Evolutionary conservation across 1,140 invertebrate species (phyloP), one percentile per base, ranked within the genome.

Genomic region (Apis dorsata): DNA sequence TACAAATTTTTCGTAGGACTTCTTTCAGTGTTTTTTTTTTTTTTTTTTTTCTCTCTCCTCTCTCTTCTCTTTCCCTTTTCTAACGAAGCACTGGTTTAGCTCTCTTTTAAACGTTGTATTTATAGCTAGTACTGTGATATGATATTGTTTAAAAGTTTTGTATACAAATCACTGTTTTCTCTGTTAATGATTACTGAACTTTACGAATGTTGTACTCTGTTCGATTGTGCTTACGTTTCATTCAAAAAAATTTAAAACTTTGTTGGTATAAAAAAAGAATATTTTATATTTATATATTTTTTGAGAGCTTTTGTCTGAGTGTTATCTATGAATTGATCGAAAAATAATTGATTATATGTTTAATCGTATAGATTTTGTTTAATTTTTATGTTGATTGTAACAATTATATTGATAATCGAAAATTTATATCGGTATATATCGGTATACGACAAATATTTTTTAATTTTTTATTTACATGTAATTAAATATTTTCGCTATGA

Each of bases 71-170:
- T 66, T 49, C 66, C 28, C 2, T 28, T 28, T 28, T 83, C 28
- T n/a, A 63, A 66, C 55, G 44, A 57, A 82, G 44, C 68, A 55
- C 19, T 60, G 76, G 73, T 69, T 83, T 66, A 76, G 83, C 84
- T 85, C 86, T 87, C 79, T 85, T 55, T 76, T 51, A 51, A 77
- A 88, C 65, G 73, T 88, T 85, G 59, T 88, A 88, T 88, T 88
- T 86, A 85, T 89, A 84, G 85, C 79, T 86, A 81, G 76, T 76
- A 69, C 88, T 89, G 88, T 89, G 88, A 89, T 89, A 85, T 77
- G 53, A 89, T 86, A 88, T 89, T 89, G 81, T 88, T 88, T 83
- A 78, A 88, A 88, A 84, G 82, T 72, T 85, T 73, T 85, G 80
- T 84, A 81, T 71, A 69, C 75, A 84, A 24, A 73, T 66, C 24